A percentile compares a stretch with the other conserved stretches of the same genome.
Evolutionary conservation across 2,113 vertebrate genomes (phyloP).

Genomic region (Hemiscyllium ocellatum): DNA sequence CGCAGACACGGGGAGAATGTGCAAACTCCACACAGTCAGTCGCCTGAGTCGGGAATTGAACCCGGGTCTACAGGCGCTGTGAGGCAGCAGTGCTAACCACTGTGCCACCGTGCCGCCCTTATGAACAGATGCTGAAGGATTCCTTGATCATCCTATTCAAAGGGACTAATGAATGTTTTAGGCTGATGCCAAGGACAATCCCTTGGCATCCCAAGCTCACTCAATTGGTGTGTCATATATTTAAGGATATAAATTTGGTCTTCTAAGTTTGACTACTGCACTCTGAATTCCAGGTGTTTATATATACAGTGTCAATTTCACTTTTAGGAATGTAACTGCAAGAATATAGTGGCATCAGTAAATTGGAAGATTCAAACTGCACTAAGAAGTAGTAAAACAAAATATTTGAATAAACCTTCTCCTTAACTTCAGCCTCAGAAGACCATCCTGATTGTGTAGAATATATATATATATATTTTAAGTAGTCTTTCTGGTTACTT

Average conservation of each 20-base stretch:
- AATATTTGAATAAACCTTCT: neutral
- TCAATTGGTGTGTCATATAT: neutral
- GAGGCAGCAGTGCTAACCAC: too few species aligned
- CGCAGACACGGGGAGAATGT: too few species aligned
- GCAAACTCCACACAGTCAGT: too few species aligned
- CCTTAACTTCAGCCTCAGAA: neutral
- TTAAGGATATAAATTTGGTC: neutral
- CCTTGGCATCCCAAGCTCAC: too few species aligned
- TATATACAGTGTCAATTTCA: neutral
- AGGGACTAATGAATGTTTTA: neutral
- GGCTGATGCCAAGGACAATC: too few species aligned
- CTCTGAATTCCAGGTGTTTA: neutral
- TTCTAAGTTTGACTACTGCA: neutral
- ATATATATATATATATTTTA: neutral
- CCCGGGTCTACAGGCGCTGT: too few species aligned
- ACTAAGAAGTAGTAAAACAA: neutral
- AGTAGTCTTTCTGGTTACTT: neutral
- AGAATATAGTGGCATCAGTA: neutral
- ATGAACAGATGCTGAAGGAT: neutral
- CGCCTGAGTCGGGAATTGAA: too few species aligned
- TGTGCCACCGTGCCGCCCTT: too few species aligned
- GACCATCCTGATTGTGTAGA: neutral
- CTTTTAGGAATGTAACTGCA: neutral
- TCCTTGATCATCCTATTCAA: neutral
- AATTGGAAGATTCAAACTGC: slow-evolving; percentile 1